Percentiles rank a stretch among this genome's conserved stretches.
Conservation (phyloP, 2,888 invertebrate genomes). For the Macrophya alboannulata region DNA sequence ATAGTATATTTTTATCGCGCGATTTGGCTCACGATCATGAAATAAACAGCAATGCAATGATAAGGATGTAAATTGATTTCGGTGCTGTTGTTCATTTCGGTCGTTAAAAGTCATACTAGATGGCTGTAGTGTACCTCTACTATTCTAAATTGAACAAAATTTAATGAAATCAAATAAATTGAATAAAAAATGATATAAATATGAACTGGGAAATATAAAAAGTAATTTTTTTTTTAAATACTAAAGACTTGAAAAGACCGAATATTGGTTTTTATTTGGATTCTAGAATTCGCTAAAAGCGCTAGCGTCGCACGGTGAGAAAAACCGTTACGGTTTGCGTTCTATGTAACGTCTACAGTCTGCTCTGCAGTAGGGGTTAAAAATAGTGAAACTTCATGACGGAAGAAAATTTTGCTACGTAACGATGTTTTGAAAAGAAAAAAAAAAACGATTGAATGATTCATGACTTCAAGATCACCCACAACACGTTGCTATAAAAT, state of each 20-base stretch:
- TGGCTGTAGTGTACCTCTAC: background rate
- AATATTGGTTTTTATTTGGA: background rate
- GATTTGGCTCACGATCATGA: background rate
- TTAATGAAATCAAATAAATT: background rate
- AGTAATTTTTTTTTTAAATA: background rate
- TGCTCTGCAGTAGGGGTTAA: background rate
- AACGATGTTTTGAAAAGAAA: background rate
- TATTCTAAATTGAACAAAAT: too few relatives aligned
- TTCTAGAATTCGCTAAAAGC: background rate
- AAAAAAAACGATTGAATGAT: slow-evolving; percentile 11
- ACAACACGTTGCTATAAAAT: background rate
- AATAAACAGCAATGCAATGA: background rate
- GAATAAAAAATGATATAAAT: background rate
- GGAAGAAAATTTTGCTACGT: background rate
- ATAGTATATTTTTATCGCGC: background rate
- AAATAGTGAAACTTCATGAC: slow-evolving; percentile 8
- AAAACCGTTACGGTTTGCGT: background rate
- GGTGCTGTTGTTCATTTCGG: background rate
- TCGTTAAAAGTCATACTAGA: background rate
- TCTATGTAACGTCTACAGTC: background rate
- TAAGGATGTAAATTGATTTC: background rate
- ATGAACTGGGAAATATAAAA: background rate
- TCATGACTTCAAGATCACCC: background rate
- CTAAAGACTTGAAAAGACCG: background rate
- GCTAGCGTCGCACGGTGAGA: background rate